These are phyloP conservation scores for Genyomyrus donnyi DNA, from an alignment of 2,113 vertebrate genomes.

Conservation along the genomic window DNA sequence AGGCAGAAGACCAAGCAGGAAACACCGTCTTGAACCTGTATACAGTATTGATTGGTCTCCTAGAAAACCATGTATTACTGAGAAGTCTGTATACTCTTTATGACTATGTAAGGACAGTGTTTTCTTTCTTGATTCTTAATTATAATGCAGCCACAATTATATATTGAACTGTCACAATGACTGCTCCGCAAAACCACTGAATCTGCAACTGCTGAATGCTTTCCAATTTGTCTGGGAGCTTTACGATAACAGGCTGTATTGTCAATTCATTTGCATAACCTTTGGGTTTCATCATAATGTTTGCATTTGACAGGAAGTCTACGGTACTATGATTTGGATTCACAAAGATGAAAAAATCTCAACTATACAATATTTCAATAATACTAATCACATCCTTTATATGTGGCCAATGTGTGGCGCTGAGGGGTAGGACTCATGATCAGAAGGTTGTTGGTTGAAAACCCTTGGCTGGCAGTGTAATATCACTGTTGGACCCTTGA, in stretches of 20 bases:
- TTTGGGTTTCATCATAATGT: constrained; percentile 37
- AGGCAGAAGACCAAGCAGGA: too few relatives aligned
- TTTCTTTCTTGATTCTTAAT: constrained; percentile 44
- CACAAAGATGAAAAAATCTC: not conserved
- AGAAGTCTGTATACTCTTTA: constrained; percentile 41
- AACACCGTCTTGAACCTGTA: too few relatives aligned
- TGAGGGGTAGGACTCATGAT: not conserved
- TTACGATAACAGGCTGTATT: constrained; percentile 46
- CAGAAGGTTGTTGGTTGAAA: not conserved
- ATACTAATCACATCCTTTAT: not conserved
- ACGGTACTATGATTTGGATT: not conserved
- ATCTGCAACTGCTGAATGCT: constrained; percentile 13
- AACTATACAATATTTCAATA: not conserved
- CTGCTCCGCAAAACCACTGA: constrained; percentile 46
- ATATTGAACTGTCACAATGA: constrained; percentile 42
- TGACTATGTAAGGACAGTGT: constrained; percentile 41
- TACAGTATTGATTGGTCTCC: not conserved
- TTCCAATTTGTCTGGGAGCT: constrained; percentile 42
- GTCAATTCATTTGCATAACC: constrained; percentile 41
- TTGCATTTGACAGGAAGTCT: constrained; percentile 33
- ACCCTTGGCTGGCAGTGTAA: not conserved
- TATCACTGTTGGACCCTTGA: too few relatives aligned
- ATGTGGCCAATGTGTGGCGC: not conserved
- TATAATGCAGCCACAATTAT: constrained; percentile 53
- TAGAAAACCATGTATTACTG: constrained; percentile 40